Evolutionary conservation across 92 coral and sea anemone species (phyloP), one percentile per base, ranked within the genome.

Genomic region (Paragorgia papillata): DNA sequence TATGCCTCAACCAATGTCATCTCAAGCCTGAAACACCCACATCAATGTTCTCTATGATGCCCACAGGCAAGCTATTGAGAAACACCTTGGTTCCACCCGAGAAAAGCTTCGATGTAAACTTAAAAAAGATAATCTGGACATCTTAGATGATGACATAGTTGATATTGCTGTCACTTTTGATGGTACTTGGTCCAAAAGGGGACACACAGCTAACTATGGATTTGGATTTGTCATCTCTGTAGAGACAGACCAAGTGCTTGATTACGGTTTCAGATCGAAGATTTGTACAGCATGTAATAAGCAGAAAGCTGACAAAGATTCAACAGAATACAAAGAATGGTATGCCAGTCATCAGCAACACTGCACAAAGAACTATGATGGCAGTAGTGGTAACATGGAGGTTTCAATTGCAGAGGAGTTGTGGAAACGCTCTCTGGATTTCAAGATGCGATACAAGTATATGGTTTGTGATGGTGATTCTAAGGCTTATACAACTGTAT

Each of bases 201-300:
- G 79, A 51, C 79, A 57, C 67, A 57, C 65, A 22, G 79, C 79
- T 33, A 74, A 74, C 39, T 74, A 56, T 57, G 79, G 67, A 43
- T 74, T 74, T 74, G 55, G 79, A 22, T 74, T 57, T 74, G 79
- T 59, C 41, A 74, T 74, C 7, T 74, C 64, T n/a, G 67, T 74
- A 21, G 67, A 74, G 66, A 74, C 67, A 33, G 56, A 66, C 5
- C 54, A 74, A 57, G 66, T 57, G 29, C 62, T 74, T 18, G 79
- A 74, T 51, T 57, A 56, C 33, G 53, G 4, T 19, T 74, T 74
- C 79, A 74, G 55, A 28, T 74, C 67, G 9, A 74, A 74, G 40
- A 34, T 57, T 37, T 2, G n/a, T n/a, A n/a, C n/a, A n/a, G n/a
- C n/a, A n/a, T n/a, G n/a, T n/a, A n/a, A n/a, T n/a, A n/a, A n/a